Conservation (phyloP, 2,113 vertebrate species). For the Eublepharis macularius region DNA sequence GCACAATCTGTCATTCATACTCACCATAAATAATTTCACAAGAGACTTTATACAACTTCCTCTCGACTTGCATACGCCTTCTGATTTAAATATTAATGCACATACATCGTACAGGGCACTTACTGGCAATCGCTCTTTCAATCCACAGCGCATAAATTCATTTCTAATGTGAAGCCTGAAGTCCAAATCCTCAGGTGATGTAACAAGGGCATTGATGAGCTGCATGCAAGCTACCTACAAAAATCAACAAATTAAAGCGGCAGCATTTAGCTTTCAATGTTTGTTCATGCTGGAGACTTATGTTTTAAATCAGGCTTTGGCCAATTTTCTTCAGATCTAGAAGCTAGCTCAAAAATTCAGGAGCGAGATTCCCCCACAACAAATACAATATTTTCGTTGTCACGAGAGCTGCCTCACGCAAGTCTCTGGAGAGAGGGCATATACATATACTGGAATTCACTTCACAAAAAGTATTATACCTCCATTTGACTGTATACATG, state of each 20-base stretch:
- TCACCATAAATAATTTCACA: conserved; percentile 59
- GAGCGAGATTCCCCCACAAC: too few species aligned
- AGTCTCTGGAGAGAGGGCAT: too few species aligned
- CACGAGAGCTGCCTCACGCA: too few species aligned
- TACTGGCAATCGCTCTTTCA: conserved; percentile 95
- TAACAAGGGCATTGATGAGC: conserved; percentile 98
- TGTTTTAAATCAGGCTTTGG: too few species aligned
- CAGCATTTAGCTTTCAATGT: conserved; percentile 36
- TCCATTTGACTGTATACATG: too few species aligned
- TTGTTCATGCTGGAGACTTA: not conserved
- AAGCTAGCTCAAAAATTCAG: too few species aligned
- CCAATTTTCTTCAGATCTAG: too few species aligned
- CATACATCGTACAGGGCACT: conserved; percentile 70
- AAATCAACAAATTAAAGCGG: conserved; percentile 52
- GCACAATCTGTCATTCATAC: conserved; percentile 25
- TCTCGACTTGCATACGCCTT: conserved; percentile 54
- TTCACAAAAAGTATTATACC: too few species aligned
- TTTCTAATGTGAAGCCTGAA: conserved; percentile 98
- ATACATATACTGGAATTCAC: too few species aligned
- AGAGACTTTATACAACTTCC: conserved; percentile 48
- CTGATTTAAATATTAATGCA: conserved; percentile 82
- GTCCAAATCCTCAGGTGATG: conserved; percentile 97
- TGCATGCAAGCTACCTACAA: conserved; percentile 98
- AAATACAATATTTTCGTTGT: too few species aligned
- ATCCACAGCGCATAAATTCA: conserved; percentile 98